Conservation (phyloP, 2,797 vertebrate species). For the Pseudochromis fuscus region DNA sequence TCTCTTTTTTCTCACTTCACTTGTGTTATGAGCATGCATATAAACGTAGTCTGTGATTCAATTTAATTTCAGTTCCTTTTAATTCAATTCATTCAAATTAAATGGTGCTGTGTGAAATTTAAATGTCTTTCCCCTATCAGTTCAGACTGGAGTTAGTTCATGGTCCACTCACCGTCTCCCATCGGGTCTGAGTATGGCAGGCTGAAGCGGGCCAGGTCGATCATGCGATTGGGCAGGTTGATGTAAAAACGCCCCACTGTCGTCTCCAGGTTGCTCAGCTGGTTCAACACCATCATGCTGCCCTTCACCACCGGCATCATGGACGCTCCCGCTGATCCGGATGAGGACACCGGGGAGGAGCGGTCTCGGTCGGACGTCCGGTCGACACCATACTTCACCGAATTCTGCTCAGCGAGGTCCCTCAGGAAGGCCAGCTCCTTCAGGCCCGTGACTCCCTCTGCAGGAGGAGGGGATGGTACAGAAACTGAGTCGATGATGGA, state of each 20-base stretch:
- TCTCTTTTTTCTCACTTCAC: background rate
- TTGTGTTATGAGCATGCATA: too few relatives aligned
- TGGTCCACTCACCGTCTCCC: conserved; percentile 90
- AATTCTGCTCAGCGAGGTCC: conserved; percentile 97
- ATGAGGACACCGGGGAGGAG: conserved; percentile 42
- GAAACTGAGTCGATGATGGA: background rate
- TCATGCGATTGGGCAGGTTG: conserved; percentile 98
- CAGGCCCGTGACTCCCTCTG: conserved; percentile 96
- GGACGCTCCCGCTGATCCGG: conserved; percentile 45
- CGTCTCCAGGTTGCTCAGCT: conserved; percentile 98
- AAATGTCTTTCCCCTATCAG: too few relatives aligned
- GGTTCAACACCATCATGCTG: conserved; percentile 99
- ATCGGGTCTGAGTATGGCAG: conserved; percentile 96
- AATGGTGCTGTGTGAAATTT: too few relatives aligned
- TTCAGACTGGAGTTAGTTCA: background rate
- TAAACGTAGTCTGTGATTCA: too few relatives aligned
- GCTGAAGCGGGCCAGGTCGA: conserved; percentile 95
- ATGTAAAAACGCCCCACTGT: conserved; percentile 98
- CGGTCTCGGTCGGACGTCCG: conserved; percentile 83
- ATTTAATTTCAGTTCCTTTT: too few relatives aligned
- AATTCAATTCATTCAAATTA: too few relatives aligned
- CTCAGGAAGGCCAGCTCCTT: conserved; percentile 97
- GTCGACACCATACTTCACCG: conserved; percentile 92
- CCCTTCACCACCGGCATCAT: conserved; percentile 92
- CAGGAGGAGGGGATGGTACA: background rate